These are phyloP conservation scores for Oryzias curvinotus DNA, from an alignment of 2,113 vertebrate genomes.

Conservation along the genomic window DNA sequence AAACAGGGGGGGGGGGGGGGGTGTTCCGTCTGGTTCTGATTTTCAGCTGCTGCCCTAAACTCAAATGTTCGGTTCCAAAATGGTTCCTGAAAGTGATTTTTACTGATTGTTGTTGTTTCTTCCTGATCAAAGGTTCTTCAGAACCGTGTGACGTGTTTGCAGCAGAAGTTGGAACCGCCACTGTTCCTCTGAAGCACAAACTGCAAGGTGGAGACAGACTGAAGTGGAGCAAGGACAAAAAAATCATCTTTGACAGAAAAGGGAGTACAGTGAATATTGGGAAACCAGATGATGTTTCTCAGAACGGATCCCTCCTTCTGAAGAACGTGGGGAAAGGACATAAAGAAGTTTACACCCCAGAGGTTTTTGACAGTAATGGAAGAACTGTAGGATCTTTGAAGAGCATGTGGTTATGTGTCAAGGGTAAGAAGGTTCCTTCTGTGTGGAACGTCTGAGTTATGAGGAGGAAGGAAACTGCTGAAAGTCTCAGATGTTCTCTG, in stretches of 20 bases:
- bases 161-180: fast-evolving
- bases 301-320: constrained; percentile 29
- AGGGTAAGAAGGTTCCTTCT: constrained; percentile 12
- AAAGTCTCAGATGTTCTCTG: neutral
- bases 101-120: neutral
- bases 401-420: neutral
- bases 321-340: fast-evolving
- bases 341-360: fast-evolving
- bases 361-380: fast-evolving
- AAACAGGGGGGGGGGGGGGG: too few relatives aligned
- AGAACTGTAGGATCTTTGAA: fast-evolving
- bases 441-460: too few relatives aligned
- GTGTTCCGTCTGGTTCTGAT: too few relatives aligned
- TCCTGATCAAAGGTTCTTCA: constrained; percentile 1
- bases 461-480: too few relatives aligned
- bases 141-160: neutral
- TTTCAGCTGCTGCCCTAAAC: too few relatives aligned
- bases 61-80: too few relatives aligned
- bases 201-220: fast-evolving
- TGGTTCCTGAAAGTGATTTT: too few relatives aligned
- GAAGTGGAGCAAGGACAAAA: fast-evolving
- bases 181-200: fast-evolving
- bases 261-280: fast-evolving
- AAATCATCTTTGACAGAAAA: fast-evolving
- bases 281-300: fast-evolving